phyloP scores from a whole-genome alignment of 2,113 vertebrate species.

The Columba livia region DNA sequence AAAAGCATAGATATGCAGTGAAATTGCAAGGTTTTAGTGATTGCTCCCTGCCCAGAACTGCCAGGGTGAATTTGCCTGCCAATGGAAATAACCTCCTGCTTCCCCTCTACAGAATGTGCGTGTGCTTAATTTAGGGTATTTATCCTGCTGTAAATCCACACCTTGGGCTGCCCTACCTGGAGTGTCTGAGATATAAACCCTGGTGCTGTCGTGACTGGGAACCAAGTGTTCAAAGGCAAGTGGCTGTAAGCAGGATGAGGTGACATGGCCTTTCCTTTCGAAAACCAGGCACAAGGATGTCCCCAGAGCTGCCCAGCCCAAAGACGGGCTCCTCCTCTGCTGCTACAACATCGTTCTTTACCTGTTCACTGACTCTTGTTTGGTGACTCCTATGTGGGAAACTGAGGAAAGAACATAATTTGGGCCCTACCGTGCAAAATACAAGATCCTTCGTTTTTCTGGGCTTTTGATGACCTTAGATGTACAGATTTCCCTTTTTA shows the following conservation, averaged over 20 bases:
- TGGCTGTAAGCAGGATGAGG: neutral
- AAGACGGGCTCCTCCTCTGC: neutral
- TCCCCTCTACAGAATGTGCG: fast-evolving
- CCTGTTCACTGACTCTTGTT: neutral
- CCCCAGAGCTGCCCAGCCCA: neutral
- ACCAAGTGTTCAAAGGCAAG: neutral
- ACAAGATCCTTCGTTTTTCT: neutral
- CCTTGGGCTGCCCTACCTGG: neutral
- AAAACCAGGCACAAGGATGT: neutral
- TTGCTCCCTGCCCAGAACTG: neutral
- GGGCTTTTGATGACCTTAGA: neutral
- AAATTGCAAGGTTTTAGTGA: neutral
- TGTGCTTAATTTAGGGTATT: neutral
- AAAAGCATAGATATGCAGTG: neutral
- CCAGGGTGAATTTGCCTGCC: neutral
- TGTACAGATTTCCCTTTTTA: neutral
- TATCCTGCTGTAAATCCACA: neutral
- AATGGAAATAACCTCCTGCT: neutral
- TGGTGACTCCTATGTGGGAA: neutral
- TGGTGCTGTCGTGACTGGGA: neutral
- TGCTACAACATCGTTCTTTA: neutral
- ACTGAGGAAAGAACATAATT: neutral
- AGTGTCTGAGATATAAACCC: neutral
- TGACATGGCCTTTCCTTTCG: neutral
- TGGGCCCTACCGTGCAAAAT: neutral